These are phyloP conservation scores for Pampusana beccarii DNA, from an alignment of 2,113 vertebrate genomes.

Conservation along the genomic window DNA sequence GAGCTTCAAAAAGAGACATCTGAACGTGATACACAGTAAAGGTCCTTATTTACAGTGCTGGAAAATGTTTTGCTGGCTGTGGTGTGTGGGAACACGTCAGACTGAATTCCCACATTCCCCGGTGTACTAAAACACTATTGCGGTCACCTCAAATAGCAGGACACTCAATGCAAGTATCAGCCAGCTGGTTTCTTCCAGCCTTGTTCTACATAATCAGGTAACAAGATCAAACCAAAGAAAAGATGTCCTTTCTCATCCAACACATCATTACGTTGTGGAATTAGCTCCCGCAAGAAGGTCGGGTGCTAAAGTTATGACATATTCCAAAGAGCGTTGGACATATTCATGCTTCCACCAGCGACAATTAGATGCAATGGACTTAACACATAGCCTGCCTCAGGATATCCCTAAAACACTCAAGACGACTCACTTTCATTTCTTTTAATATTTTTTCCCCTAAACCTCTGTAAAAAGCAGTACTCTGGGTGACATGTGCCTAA, in stretches of 20 bases:
- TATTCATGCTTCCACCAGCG: neutral
- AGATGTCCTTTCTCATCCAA: neutral
- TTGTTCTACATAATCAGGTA: neutral
- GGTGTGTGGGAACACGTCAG: rapidly evolving
- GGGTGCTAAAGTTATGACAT: neutral
- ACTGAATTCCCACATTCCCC: neutral
- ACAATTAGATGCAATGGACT: neutral
- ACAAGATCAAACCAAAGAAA: neutral
- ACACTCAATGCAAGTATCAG: rapidly evolving
- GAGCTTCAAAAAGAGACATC: neutral
- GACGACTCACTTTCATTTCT: neutral
- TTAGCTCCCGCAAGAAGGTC: neutral
- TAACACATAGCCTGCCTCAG: neutral
- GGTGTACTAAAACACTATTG: neutral
- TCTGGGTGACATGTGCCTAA: neutral
- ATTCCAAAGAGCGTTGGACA: neutral
- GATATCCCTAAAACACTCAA: neutral
- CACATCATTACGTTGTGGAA: neutral
- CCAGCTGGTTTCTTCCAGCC: neutral
- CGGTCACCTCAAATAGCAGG: neutral
- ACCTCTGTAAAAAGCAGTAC: neutral
- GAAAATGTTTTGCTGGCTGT: neutral
- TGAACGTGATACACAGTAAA: neutral
- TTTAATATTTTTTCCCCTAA: neutral
- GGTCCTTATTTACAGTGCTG: neutral